Conservation (phyloP, 1,140 invertebrate genomes). For the Pentalonia nigronervosa region DNA sequence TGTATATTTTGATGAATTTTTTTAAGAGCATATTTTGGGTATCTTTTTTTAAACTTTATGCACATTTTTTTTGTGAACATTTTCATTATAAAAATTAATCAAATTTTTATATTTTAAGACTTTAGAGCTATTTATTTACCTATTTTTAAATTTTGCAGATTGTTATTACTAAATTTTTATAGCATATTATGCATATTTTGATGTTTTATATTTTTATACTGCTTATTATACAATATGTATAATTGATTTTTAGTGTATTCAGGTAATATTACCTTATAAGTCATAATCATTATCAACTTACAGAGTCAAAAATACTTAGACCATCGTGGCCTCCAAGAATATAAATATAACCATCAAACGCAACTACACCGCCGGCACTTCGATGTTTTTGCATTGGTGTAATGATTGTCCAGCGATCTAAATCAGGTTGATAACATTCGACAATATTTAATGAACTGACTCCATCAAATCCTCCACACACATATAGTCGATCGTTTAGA, state of each 20-base stretch:
- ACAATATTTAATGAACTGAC: constrained; percentile 85
- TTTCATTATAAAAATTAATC: background rate
- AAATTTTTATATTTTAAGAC: background rate
- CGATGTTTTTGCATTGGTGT: constrained; percentile 86
- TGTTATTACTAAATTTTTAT: background rate
- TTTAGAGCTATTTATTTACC: background rate
- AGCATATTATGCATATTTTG: too few relatives aligned
- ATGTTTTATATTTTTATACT: too few relatives aligned
- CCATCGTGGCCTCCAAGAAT: constrained; percentile 88
- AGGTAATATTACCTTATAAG: too few relatives aligned
- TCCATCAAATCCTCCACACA: constrained; percentile 91
- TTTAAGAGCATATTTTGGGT: too few relatives aligned
- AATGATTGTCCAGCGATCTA: constrained; percentile 76
- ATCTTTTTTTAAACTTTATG: background rate
- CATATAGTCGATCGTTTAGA: constrained; percentile 80
- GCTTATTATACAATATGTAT: too few relatives aligned
- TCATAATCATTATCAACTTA: constrained; percentile 63
- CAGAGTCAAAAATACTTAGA: constrained; percentile 87
- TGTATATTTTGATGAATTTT: too few relatives aligned
- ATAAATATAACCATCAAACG: constrained; percentile 82
- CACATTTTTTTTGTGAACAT: too few relatives aligned
- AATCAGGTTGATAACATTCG: constrained; percentile 81
- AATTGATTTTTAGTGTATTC: too few relatives aligned
- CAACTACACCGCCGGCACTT: constrained; percentile 86
- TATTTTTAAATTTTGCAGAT: background rate